Conservation (phyloP, 35 echinoderm and acorn worm genomes). For the Anneissia japonica region DNA sequence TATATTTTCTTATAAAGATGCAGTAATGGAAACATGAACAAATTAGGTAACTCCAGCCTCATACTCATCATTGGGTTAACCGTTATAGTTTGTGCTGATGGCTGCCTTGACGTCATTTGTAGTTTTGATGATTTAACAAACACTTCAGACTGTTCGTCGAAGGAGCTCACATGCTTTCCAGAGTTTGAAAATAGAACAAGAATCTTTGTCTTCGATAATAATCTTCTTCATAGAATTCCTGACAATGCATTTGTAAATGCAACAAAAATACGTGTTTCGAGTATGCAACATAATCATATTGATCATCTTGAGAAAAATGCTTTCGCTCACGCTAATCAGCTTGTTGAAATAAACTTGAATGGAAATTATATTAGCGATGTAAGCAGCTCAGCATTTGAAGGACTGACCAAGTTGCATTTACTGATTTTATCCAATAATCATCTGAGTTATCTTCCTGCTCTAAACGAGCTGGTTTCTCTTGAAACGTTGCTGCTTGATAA, state of each 20-base stretch:
- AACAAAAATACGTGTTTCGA: background rate
- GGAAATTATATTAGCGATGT: background rate
- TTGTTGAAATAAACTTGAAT: background rate
- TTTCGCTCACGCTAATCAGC: background rate
- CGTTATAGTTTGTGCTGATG: background rate
- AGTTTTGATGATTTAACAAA: background rate
- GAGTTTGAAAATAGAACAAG: background rate
- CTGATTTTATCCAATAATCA: background rate
- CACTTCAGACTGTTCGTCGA: background rate
- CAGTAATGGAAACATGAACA: too few species aligned
- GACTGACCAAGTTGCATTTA: background rate
- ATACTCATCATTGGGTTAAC: background rate
- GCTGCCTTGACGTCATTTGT: background rate
- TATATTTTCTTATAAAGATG: too few species aligned
- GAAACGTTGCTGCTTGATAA: background rate
- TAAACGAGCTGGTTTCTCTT: background rate
- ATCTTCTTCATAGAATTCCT: background rate
- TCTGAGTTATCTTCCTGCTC: background rate
- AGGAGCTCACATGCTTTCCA: background rate
- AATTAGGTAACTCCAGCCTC: too few species aligned
- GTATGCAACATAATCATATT: background rate
- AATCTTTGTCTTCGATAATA: background rate
- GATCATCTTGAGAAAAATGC: background rate
- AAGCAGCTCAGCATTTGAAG: background rate
- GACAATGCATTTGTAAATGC: background rate